Conservation (phyloP, 2,888 invertebrate genomes). For the Linnaemya vulpina region DNA sequence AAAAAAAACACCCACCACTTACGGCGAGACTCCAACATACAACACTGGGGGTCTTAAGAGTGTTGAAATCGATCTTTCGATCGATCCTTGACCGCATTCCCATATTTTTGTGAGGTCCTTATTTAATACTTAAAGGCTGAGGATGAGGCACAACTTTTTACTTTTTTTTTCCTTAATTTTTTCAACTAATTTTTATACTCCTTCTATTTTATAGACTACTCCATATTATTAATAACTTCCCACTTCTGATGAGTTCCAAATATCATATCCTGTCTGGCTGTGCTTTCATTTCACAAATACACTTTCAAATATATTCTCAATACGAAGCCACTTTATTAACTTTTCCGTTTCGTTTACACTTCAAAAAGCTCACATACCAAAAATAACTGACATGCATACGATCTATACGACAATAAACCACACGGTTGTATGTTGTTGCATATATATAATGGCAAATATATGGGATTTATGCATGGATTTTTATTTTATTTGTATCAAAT, state of each 20-base stretch:
- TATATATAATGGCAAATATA: neutral
- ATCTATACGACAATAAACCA: neutral
- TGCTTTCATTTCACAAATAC: neutral
- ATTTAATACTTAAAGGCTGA: too few relatives aligned
- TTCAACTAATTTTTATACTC: too few relatives aligned
- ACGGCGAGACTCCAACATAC: too few relatives aligned
- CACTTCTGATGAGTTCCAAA: neutral
- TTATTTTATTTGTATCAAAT: slow-evolving; percentile 48
- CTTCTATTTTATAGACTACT: too few relatives aligned
- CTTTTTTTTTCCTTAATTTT: too few relatives aligned
- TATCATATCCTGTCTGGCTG: slow-evolving; percentile 24
- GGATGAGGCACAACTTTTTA: too few relatives aligned
- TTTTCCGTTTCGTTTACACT: slow-evolving; percentile 42
- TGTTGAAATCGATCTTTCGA: too few relatives aligned
- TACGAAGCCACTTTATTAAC: slow-evolving; percentile 62
- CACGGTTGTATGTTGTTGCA: neutral
- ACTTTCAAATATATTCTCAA: slow-evolving; percentile 26
- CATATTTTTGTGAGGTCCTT: too few relatives aligned
- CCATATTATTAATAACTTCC: too few relatives aligned
- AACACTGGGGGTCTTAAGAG: too few relatives aligned
- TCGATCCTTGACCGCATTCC: too few relatives aligned
- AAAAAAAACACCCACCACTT: too few relatives aligned
- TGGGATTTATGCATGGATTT: neutral
- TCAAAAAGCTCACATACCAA: slow-evolving; percentile 43
- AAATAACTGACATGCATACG: slow-evolving; percentile 19